Percentiles rank a stretch among this genome's conserved stretches.
Conservation (phyloP, 2,888 invertebrate genomes). For the Erpobdella octoculata region DNA sequence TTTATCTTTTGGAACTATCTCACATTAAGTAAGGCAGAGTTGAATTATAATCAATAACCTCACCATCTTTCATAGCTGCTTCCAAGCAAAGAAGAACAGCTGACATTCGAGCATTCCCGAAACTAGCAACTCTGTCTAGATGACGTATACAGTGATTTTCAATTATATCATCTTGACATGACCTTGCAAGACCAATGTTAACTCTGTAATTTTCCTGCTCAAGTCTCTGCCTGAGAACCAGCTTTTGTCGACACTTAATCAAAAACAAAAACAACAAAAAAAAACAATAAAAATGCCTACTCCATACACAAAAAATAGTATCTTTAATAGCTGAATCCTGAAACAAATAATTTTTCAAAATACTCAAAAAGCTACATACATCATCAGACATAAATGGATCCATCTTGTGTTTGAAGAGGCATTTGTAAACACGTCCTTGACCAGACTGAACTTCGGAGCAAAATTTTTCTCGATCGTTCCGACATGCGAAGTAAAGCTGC, state of each 20-base stretch:
- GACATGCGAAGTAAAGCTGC: constrained; percentile 79
- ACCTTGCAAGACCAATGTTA: constrained; percentile 65
- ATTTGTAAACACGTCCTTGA: constrained; percentile 76
- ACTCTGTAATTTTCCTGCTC: constrained; percentile 83
- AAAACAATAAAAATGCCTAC: background rate
- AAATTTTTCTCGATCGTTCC: constrained; percentile 65
- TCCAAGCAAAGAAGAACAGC: constrained; percentile 88
- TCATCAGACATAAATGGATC: constrained; percentile 59
- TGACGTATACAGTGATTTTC: constrained; percentile 65
- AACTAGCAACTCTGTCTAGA: constrained; percentile 60
- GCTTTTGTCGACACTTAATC: constrained; percentile 69
- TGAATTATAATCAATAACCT: too few species aligned
- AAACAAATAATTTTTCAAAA: constrained; percentile 1
- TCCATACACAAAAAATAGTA: background rate
- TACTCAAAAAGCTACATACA: background rate
- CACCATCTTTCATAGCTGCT: constrained; percentile 51
- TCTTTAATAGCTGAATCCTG: background rate
- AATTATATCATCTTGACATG: constrained; percentile 82
- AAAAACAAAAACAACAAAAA: background rate
- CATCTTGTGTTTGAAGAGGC: constrained; percentile 74
- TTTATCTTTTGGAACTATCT: too few species aligned
- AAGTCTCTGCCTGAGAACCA: constrained; percentile 75
- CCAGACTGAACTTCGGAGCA: constrained; percentile 71
- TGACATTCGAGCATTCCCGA: constrained; percentile 67
- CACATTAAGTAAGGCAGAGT: too few species aligned